phyloP scores from a whole-genome alignment of 2,888 invertebrate genomes.

The Heliconius charithonia region DNA sequence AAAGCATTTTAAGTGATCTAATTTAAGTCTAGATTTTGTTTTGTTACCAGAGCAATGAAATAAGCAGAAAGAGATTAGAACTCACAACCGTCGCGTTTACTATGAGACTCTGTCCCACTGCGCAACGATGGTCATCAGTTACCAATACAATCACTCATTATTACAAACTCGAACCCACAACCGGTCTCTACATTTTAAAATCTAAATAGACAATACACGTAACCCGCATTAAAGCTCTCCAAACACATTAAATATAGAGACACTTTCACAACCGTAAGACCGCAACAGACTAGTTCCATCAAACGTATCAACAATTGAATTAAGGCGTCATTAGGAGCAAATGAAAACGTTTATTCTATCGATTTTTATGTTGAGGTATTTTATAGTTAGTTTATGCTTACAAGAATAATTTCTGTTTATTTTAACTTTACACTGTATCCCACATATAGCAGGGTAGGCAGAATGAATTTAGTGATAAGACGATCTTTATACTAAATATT shows the following conservation, averaged over 20 bases:
- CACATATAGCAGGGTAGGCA: no score
- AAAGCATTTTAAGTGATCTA: no score
- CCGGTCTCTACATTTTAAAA: not conserved
- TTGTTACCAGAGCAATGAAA: no score
- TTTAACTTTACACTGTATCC: no score
- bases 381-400: not conserved
- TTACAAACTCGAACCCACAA: not conserved
- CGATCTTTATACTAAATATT: no score
- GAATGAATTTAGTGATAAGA: no score
- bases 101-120: not conserved
- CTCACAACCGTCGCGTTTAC: no score
- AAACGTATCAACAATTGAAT: constrained; percentile 72
- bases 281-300: constrained; percentile 63
- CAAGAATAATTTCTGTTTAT: no score
- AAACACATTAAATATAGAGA: constrained; percentile 25
- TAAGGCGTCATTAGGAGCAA: constrained; percentile 66
- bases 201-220: constrained; percentile 9
- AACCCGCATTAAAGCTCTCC: constrained; percentile 10
- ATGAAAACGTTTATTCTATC: constrained; percentile 43
- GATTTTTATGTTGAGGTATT: not conserved
- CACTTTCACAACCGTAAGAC: constrained; percentile 25
- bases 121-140: not conserved
- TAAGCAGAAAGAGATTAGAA: no score
- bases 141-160: not conserved
- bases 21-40: no score